Evolutionary conservation across 53 echinoderm and acorn worm genomes (phyloP).

Genomic region (Arbacia lixula): DNA sequence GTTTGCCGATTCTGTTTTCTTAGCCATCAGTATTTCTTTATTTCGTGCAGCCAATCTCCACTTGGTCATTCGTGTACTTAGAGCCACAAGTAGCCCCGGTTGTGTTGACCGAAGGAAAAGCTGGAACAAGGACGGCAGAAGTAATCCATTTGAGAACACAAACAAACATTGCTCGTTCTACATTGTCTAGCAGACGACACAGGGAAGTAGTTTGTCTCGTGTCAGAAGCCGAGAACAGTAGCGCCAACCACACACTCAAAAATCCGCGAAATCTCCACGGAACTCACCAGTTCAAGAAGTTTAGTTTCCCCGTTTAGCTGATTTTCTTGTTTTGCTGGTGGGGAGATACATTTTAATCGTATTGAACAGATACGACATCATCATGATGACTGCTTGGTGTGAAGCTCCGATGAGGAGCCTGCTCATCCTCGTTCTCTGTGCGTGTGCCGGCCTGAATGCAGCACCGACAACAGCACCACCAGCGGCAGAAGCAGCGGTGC

Average conservation of each 20-base stretch:
- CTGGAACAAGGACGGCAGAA: background rate
- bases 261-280: too few species aligned
- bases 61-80: background rate
- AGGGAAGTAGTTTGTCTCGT: background rate
- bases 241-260: too few species aligned
- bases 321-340: too few species aligned
- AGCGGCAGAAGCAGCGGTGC: background rate
- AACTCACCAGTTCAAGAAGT: too few species aligned
- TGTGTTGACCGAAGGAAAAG: slow-evolving; percentile 7
- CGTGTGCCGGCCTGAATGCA: background rate
- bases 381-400: background rate
- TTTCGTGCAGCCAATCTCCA: background rate
- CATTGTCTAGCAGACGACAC: background rate
- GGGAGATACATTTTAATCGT: too few species aligned
- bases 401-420: background rate
- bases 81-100: background rate
- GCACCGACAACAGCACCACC: background rate
- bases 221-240: too few species aligned
- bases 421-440: background rate
- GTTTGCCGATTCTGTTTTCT: too few species aligned
- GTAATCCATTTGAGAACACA: slow-evolving; percentile 6
- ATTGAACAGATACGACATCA: too few species aligned
- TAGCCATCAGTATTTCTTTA: too few species aligned
- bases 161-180: slow-evolving; percentile 19
- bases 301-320: too few species aligned